Base-by-base conservation (phyloP, 53 echinoderm and acorn worm species). In the Hippasteria phrygiana region DNA sequence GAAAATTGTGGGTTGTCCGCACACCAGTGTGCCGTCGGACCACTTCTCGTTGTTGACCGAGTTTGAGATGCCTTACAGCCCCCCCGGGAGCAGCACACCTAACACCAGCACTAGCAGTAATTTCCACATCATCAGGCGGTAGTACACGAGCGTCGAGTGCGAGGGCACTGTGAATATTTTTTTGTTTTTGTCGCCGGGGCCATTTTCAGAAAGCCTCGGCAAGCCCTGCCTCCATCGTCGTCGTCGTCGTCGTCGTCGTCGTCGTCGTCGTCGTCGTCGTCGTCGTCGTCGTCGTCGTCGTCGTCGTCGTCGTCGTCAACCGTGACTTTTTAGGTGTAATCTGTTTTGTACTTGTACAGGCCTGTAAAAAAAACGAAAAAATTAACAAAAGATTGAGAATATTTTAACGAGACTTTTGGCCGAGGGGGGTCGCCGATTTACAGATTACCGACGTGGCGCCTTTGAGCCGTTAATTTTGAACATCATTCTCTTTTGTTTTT, bases 1-100 rank as follows among this genome's bases (percentile, higher is more conserved):
- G 22, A 98, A 98, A 73, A 92, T 98, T n/a, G 89, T 93, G 9
- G 99, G 96, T 75, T 98, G 99, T 88, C 99, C 99, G 62, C 93
- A 98, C 71, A 86, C 94, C 65, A 92, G 96, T 39, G 88, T 98
- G 45, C 92, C 94, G 2, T 98, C 99, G 11, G 99, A 98, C 79
- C 99, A 98, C 90, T 98, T 98, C 85, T 95, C 99, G 11, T 87
- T 98, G 42, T 77, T 99, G 83, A 85, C 92, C 0, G 99, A 99
- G 79, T 94, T 94, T 69, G 99, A 99, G 88, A 99, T 99, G 99
- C 99, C 99, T 87, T 91, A 96, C 43, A 80, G 20, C 16, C 1
- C 65, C 47, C 66, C 71, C 33, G 91, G 87, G 22, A 87, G 42
- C 78, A 55, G 62, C 43, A 37, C 47, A 72, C 32, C 41, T 18